Evolutionary conservation across 2,113 vertebrate species (phyloP), one percentile per base, ranked within the genome.

Genomic region (Pica pica): DNA sequence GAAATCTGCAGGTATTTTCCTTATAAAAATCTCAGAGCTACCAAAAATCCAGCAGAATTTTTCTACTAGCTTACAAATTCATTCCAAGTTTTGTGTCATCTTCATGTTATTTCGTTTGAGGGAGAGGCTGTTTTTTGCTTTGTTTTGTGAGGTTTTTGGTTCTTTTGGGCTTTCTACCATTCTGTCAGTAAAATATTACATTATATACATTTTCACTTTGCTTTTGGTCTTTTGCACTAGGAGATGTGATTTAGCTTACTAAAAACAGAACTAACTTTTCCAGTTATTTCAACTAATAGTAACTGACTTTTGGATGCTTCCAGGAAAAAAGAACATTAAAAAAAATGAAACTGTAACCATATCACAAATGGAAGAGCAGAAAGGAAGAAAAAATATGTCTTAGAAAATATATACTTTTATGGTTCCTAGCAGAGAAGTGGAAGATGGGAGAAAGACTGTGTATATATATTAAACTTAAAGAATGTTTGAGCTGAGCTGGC

Each of bases 131-230:
- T 71, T 63, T 42, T 71, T 63, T 42, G 2, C 9, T 47, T 81
- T 78, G 11, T 49, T 81, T 71, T 35, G 12, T 46, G 15, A 2
- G 1, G 0, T 0, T 39, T 73, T 86, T 50, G 0, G 3, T 42
- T 67, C 5, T 64, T 73, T 55, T 6, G 11, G 2, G 2, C 53
- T 47, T 49, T 67, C 13, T 46, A 42, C 9, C 6, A 13, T 46
- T 69, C 39, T 74, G 19, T 64, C 19, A 47, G 13, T 82, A 69
- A 74, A 81, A 74, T 69, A 4, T 37, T 55, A 23, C 13, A 4
- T 69, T 64, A 13, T 33, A 4, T 31, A 8, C 22, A 28, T 61
- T 69, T 90, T 69, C 4, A 24, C 61, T 67, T 80, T 91, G 10
- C 13, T 60, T 94, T 69, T 8, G 24, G 23, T 39, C 21, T 88